Evolutionary conservation across 2,888 invertebrate genomes (phyloP).

Genomic region (Lithosia quadra): DNA sequence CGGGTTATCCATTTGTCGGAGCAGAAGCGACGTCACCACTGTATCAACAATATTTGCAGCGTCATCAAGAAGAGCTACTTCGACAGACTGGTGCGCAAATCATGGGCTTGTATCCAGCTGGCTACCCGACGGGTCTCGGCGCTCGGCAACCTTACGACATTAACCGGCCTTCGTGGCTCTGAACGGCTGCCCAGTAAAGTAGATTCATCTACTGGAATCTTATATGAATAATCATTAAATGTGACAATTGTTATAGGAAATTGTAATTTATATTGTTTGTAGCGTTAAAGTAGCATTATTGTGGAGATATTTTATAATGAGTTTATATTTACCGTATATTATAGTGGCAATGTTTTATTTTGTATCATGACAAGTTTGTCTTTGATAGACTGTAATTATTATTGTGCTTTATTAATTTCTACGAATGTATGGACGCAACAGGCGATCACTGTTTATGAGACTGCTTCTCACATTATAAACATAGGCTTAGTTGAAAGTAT

Average conservation of each 20-base stretch:
- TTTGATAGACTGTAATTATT: conserved; percentile 43
- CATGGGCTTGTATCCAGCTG: conserved; percentile 89
- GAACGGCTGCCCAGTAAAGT: conserved; percentile 55
- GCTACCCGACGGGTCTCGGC: conserved; percentile 88
- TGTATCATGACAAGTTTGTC: conserved; percentile 64
- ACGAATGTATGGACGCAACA: conserved; percentile 53
- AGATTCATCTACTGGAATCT: conserved; percentile 36
- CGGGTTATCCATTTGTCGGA: conserved; percentile 88
- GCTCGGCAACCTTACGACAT: conserved; percentile 92
- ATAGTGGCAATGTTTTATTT: conserved; percentile 52
- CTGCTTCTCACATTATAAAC: conserved; percentile 55
- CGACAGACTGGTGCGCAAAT: conserved; percentile 88
- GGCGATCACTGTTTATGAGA: conserved; percentile 59
- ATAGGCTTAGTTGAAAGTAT: conserved; percentile 20
- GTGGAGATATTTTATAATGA: conserved; percentile 65
- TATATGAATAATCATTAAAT: conserved; percentile 63
- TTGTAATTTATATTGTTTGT: conserved; percentile 79
- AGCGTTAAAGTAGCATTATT: conserved; percentile 68
- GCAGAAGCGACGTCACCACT: conserved; percentile 89
- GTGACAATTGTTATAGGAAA: conserved; percentile 74
- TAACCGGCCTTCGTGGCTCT: conserved; percentile 90
- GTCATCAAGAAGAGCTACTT: conserved; percentile 87
- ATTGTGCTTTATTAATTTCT: conserved; percentile 47
- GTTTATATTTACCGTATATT: conserved; percentile 62
- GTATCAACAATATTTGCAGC: conserved; percentile 91